phyloP scores from a whole-genome alignment of 2,797 vertebrate species.

The Anguilla pacifica region DNA sequence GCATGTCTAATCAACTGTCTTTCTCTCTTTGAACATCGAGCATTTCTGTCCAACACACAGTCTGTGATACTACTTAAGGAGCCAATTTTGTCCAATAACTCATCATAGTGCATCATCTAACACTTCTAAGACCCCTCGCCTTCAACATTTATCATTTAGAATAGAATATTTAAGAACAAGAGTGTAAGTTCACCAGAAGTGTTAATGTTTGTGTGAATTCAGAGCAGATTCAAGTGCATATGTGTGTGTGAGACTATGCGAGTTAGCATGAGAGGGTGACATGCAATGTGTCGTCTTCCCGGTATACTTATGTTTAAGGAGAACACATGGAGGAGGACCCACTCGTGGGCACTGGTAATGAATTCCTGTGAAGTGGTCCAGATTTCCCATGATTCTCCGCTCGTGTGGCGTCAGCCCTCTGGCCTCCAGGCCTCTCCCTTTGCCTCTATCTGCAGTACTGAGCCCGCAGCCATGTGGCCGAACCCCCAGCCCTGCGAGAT shows the following conservation, averaged over 20 bases:
- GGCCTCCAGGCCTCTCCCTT: conserved; percentile 58
- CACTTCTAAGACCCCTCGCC: background rate
- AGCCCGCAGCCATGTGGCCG: conserved; percentile 63
- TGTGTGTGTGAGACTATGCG: conserved; percentile 50
- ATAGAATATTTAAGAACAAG: background rate
- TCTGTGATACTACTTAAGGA: background rate
- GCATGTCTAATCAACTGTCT: background rate
- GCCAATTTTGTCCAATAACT: background rate
- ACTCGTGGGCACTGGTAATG: conserved; percentile 60
- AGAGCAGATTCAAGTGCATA: background rate
- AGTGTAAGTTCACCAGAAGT: background rate
- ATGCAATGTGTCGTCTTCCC: conserved; percentile 45
- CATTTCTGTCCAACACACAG: conserved; percentile 9
- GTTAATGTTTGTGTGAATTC: background rate
- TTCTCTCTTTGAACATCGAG: background rate
- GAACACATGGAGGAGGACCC: background rate
- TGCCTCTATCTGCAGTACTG: conserved; percentile 64
- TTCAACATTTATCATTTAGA: background rate
- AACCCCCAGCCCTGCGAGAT: conserved; percentile 65
- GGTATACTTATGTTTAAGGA: conserved; percentile 20
- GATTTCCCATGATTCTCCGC: conserved; percentile 66
- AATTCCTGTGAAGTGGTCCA: conserved; percentile 63
- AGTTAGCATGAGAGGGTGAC: conserved; percentile 61
- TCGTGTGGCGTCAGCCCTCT: conserved; percentile 52
- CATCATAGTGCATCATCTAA: background rate